phyloP scores from a whole-genome alignment of 2,888 invertebrate genomes.

The Hyppa rectilinea region DNA sequence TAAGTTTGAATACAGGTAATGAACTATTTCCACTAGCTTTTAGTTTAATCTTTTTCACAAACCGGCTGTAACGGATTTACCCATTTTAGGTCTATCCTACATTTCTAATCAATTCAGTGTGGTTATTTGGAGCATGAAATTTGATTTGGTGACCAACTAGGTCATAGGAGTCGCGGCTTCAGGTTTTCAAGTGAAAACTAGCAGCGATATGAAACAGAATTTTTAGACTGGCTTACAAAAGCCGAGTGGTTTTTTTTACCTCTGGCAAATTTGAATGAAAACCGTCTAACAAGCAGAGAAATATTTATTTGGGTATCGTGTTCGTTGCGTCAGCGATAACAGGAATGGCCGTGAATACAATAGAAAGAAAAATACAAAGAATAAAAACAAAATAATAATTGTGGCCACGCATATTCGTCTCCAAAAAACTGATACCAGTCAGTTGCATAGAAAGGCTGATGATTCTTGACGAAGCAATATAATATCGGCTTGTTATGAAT shows the following conservation, averaged over 20 bases:
- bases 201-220: neutral
- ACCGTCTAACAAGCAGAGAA: neutral
- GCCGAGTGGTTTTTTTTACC: neutral
- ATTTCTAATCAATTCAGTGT: constrained; percentile 2
- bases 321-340: neutral
- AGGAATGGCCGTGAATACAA: neutral
- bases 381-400: neutral
- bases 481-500: neutral
- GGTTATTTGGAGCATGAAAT: constrained; percentile 16
- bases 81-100: constrained; percentile 3
- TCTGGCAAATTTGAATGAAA: neutral
- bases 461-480: neutral
- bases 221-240: neutral
- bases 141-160: constrained; percentile 30
- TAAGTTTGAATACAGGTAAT: constrained; percentile 36
- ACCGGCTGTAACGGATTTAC: neutral
- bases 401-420: neutral
- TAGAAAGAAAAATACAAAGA: neutral
- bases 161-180: neutral
- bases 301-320: neutral
- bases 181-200: constrained; percentile 14
- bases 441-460: neutral
- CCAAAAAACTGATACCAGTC: neutral
- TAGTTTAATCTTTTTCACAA: constrained; percentile 14
- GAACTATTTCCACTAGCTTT: constrained; percentile 22